phyloP scores from a whole-genome alignment of 1,140 invertebrate genomes.

The Hydropsyche tenuis region DNA sequence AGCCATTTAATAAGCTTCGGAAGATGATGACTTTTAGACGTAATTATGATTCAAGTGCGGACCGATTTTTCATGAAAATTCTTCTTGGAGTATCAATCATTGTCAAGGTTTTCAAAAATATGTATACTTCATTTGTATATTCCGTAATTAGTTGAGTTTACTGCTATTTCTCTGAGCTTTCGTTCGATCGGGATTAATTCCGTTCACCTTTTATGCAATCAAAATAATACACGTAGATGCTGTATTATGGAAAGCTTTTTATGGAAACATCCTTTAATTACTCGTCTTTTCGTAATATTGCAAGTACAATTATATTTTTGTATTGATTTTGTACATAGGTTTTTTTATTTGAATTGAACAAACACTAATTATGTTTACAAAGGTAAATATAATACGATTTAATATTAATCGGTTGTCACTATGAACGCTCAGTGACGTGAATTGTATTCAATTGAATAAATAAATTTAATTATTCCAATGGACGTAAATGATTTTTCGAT shows the following conservation, averaged over 20 bases:
- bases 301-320: too few species aligned
- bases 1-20: conserved; percentile 11
- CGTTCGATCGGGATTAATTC: conserved; percentile 11
- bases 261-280: background rate
- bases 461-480: too few species aligned
- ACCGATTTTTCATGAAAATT: background rate
- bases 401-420: too few species aligned
- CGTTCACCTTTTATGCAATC: background rate
- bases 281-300: background rate
- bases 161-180: conserved; percentile 1
- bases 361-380: conserved; percentile 11
- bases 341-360: too few species aligned
- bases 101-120: too few species aligned
- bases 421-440: too few species aligned
- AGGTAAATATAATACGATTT: too few species aligned
- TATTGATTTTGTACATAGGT: too few species aligned
- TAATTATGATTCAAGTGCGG: background rate
- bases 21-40: background rate
- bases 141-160: background rate
- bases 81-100: background rate
- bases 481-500: background rate
- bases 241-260: conserved; percentile 6
- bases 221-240: background rate
- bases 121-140: too few species aligned
- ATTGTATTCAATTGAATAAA: too few species aligned